A percentile compares a stretch with the other conserved stretches of the same genome.
phyloP scores from a whole-genome alignment of 2,113 vertebrate species.

The Gallinago undulata region DNA sequence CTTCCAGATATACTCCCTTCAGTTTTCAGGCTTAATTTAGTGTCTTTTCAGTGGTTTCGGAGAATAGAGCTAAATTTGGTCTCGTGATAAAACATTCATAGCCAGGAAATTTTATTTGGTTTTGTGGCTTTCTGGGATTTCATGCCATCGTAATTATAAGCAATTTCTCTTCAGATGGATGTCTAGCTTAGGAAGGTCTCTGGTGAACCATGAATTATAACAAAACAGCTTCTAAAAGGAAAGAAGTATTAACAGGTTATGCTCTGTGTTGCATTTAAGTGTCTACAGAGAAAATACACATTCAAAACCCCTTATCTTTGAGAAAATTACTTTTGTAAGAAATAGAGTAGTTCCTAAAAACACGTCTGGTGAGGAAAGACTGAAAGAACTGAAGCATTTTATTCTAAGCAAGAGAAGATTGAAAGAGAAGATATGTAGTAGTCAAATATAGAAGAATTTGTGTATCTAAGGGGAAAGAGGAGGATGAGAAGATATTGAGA shows the following conservation, averaged over 20 bases:
- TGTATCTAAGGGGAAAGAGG: background rate
- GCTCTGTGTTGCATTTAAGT: background rate
- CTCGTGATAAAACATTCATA: background rate
- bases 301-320: background rate
- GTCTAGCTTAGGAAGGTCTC: background rate
- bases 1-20: background rate
- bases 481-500: background rate
- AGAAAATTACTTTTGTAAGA: background rate
- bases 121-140: background rate
- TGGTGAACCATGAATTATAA: constrained; percentile 13
- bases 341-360: background rate
- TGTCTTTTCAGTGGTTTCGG: background rate
- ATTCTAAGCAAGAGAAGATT: background rate
- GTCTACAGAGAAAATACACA: background rate
- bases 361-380: background rate
- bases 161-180: background rate
- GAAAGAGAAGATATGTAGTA: background rate
- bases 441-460: background rate
- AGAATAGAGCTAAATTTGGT: background rate
- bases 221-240: background rate
- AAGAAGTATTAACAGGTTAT: background rate
- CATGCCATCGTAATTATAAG: background rate
- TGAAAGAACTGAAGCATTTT: background rate
- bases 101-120: background rate
- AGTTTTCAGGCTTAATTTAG: background rate